These are phyloP conservation scores for Ceyx cyanopectus DNA, from an alignment of 2,113 vertebrate species.

Conservation along the genomic window DNA sequence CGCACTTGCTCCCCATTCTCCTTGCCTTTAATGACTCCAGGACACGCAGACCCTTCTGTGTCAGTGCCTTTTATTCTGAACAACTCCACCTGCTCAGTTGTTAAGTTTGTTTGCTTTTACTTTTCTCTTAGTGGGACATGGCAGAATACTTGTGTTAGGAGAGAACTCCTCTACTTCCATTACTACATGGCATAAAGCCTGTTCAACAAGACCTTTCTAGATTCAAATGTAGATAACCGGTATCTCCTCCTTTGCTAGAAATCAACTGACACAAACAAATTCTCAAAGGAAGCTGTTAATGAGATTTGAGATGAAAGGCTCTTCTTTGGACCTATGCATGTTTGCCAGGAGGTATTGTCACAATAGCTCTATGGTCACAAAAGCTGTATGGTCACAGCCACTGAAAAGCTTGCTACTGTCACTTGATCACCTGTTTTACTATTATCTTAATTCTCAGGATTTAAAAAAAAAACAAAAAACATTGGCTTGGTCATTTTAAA, in stretches of 20 bases:
- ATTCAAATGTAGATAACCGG: not conserved
- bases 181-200: not conserved
- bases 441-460: not conserved
- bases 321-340: not conserved
- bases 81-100: not conserved
- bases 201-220: not conserved
- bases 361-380: constrained; percentile 36
- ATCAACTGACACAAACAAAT: not conserved
- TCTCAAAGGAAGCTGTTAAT: not conserved
- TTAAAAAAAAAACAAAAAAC: not conserved
- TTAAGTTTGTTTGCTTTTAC: not conserved
- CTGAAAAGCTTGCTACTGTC: not conserved
- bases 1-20: not conserved
- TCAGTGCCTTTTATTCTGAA: not conserved
- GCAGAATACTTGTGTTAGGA: not conserved
- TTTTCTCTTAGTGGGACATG: not conserved
- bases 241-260: constrained; percentile 22
- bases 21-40: not conserved
- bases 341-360: not conserved
- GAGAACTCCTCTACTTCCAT: not conserved
- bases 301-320: constrained; percentile 1
- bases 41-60: not conserved
- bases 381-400: not conserved
- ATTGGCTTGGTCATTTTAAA: constrained; percentile 27
- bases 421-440: not conserved